Conservation (phyloP, 2,888 invertebrate species). For the Drosophila cracens region DNA sequence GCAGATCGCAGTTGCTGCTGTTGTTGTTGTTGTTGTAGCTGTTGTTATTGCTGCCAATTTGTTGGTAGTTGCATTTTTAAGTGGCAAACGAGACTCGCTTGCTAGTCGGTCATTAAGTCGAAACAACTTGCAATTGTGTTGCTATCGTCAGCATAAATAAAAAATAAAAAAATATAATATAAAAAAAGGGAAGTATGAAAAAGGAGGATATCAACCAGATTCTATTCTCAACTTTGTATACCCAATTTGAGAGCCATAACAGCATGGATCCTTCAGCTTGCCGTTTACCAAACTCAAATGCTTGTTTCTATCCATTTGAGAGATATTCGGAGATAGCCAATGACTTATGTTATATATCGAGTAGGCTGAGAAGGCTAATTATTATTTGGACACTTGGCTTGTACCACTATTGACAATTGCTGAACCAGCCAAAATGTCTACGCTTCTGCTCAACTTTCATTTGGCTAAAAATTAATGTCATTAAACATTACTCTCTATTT, state of each 20-base stretch:
- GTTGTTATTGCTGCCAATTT: conserved; percentile 55
- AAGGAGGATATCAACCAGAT: neutral
- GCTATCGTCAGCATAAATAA: conserved; percentile 5
- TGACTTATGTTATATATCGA: neutral
- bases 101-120: conserved; percentile 59
- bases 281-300: neutral
- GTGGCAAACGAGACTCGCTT: conserved; percentile 63
- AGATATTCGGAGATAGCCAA: neutral
- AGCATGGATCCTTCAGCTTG: neutral
- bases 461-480: neutral
- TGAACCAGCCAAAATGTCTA: neutral
- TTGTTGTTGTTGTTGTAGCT: conserved; percentile 26
- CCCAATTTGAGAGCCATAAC: neutral
- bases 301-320: neutral
- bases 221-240: neutral
- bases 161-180: neutral
- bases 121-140: conserved; percentile 33
- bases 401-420: no score
- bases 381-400: no score
- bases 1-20: conserved; percentile 25
- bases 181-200: neutral
- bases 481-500: neutral
- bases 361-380: no score
- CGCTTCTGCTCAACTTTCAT: neutral
- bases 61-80: conserved; percentile 68